These are phyloP conservation scores for Aurelia aurita complex sp. Pacific DNA, from an alignment of 30 jellyfish, hydroid and myxozoan genomes.

Conservation along the genomic window DNA sequence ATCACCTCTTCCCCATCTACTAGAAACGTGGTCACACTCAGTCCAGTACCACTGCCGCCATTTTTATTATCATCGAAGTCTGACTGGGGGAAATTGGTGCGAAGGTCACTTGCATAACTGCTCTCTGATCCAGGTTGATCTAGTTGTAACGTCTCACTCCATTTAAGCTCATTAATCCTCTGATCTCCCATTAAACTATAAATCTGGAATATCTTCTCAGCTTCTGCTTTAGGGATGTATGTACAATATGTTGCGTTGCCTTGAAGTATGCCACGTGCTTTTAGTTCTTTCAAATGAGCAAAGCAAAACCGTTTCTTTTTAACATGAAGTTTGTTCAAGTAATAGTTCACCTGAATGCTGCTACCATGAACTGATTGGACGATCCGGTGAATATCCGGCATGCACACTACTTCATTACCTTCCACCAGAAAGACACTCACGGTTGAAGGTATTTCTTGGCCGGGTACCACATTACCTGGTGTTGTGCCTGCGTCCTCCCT, in stretches of 20 bases:
- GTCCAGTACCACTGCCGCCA: constrained; percentile 22
- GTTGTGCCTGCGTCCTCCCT: constrained; percentile 34
- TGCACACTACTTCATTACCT: constrained; percentile 94
- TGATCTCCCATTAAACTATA: constrained; percentile 96
- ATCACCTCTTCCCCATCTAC: constrained; percentile 88
- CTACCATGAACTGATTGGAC: constrained; percentile 95
- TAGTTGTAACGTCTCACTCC: constrained; percentile 83
- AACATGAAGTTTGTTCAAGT: constrained; percentile 87
- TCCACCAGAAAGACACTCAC: constrained; percentile 94
- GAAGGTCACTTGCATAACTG: constrained; percentile 3
- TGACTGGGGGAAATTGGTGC: constrained; percentile 15
- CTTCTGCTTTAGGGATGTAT: constrained; percentile 92
- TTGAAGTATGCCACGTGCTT: constrained; percentile 84
- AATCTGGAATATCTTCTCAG: constrained; percentile 93
- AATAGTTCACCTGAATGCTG: constrained; percentile 96
- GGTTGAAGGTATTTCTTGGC: constrained; percentile 9
- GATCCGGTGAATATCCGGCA: constrained; percentile 96
- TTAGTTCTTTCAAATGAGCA: constrained; percentile 95
- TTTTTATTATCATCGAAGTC: constrained; percentile 12
- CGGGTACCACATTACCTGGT: constrained; percentile 23
- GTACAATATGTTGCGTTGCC: constrained; percentile 98
- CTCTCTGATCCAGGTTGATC: constrained; percentile 59
- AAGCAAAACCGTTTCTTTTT: constrained; percentile 95
- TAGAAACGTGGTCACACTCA: constrained; percentile 72
- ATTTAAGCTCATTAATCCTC: constrained; percentile 67